Evolutionary conservation across 2,888 invertebrate genomes (phyloP).

Genomic region (Cataglyphis rosenhaueri): DNA sequence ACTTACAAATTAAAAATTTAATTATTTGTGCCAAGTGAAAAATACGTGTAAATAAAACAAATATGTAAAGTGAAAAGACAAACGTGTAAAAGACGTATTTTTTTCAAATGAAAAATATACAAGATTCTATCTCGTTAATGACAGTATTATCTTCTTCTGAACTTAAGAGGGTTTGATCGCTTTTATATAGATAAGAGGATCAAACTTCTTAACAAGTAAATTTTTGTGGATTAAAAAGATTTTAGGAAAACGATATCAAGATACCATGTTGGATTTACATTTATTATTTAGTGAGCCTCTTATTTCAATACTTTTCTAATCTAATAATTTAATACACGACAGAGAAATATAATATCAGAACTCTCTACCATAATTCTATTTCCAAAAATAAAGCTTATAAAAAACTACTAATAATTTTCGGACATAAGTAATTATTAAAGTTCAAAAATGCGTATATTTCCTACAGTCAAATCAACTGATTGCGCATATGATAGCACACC

Average conservation of each 20-base stretch:
- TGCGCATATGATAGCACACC: background rate
- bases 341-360: background rate
- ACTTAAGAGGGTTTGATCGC: background rate
- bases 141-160: background rate
- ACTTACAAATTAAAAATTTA: background rate
- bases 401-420: background rate
- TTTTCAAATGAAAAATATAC: background rate
- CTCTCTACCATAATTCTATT: background rate
- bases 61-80: background rate
- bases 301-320: background rate
- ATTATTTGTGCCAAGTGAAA: background rate
- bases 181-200: background rate
- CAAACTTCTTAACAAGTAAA: background rate
- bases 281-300: background rate
- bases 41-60: background rate
- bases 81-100: background rate
- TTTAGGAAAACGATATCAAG: background rate
- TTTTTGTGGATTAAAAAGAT: background rate
- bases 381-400: background rate
- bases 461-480: background rate
- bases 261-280: background rate
- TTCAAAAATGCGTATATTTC: background rate
- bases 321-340: background rate
- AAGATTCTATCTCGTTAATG: background rate
- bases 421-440: slow-evolving; percentile 5